Percentiles rank a stretch among this genome's conserved stretches.
phyloP scores from a whole-genome alignment of 2,113 vertebrate genomes.

The Megaptera novaeangliae region DNA sequence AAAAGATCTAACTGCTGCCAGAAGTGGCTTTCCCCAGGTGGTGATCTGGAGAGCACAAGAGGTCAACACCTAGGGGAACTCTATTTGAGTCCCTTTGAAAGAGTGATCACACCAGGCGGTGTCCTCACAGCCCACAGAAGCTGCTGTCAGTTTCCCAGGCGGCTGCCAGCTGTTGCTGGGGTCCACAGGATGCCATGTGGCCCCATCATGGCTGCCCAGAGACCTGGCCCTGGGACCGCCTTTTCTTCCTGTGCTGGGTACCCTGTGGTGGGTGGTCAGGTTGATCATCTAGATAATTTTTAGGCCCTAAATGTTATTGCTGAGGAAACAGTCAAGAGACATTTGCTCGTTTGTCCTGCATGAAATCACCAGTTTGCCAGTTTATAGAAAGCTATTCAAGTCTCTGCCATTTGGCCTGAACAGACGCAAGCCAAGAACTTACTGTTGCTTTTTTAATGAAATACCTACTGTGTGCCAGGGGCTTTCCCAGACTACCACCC shows the following conservation, averaged over 20 bases:
- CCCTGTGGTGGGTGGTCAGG: too few species aligned
- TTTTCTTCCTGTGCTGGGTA: not conserved
- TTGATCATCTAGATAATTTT: not conserved
- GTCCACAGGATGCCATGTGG: rapidly evolving
- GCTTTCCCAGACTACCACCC: not conserved
- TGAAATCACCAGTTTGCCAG: not conserved
- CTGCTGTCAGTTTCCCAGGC: too few species aligned
- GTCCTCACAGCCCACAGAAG: not conserved
- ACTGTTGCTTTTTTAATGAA: not conserved
- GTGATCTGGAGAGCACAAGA: not conserved
- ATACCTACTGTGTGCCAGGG: constrained; percentile 11
- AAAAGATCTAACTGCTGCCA: not conserved
- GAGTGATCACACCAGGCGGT: too few species aligned
- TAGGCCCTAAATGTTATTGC: not conserved
- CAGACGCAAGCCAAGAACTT: not conserved
- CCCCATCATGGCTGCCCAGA: not conserved
- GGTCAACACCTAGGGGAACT: not conserved
- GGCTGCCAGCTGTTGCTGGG: rapidly evolving
- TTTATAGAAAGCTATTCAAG: not conserved
- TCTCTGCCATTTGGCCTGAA: not conserved
- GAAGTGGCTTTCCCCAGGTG: not conserved
- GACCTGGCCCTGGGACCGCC: not conserved
- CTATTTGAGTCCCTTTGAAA: not conserved
- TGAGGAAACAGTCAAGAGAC: not conserved
- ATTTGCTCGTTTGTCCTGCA: not conserved